Evolutionary conservation across 2,888 invertebrate genomes (phyloP), one percentile per base, ranked within the genome.

Genomic region (Petrophora chlorosata): DNA sequence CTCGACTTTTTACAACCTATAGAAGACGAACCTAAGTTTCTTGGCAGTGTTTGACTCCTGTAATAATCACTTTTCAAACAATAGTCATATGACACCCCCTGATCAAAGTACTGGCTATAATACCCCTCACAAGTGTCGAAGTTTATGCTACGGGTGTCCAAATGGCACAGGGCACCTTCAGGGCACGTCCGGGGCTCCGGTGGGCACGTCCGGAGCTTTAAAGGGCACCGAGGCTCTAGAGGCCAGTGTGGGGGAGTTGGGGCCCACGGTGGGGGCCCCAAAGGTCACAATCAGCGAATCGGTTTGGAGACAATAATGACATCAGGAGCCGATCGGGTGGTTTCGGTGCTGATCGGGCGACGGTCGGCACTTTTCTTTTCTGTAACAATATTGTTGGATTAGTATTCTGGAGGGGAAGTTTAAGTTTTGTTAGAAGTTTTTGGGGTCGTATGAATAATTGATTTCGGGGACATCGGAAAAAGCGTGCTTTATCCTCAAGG

Each of bases 241-340:
- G 80, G 84, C 57, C 69, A 66, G 44, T 71, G 72, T 4, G 88
- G 87, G 14, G 88, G 86, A 2, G 55, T 85, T 69, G 88, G 88
- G 79, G 87, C 89, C 89, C 89, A 86, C 42, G 85, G 85, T 1
- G 82, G 71, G 80, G 85, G 88, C 88, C 90, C 89, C 89, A 76
- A 66, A 53, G 85, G 88, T 88, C 86, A 76, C 60, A 81, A 85
- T 90, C 90, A 90, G 90, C 89, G 87, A 90, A 89, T 79, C 85
- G 88, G 89, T 50, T 90, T 89, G 52, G 90, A 89, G 10, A 90
- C 90, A 9, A 96, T 96, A 75, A 97, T 96, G 69, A 97, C 97
- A 82, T 97, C 97, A 35, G 97, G 97, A 1, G 97, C 97, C 45
- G 97, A 96, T 71, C 96, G 95, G 48, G 96, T 96, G 45, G 96